Evolutionary conservation across 2,797 vertebrate genomes (phyloP).

Genomic region (Glossophaga mutica): DNA sequence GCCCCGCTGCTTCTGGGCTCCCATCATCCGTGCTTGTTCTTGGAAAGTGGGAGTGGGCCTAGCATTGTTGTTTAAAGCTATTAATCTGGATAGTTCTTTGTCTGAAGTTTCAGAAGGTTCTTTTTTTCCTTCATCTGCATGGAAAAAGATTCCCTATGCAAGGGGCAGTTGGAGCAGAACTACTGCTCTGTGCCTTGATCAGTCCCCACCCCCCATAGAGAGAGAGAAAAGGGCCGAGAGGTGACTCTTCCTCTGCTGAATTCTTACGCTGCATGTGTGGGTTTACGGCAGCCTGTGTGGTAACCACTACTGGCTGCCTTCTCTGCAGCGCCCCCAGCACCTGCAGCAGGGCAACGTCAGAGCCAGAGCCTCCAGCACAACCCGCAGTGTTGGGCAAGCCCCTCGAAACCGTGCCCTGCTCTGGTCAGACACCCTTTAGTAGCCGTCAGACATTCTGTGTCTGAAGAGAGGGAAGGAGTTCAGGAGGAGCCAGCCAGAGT

Average conservation of each 20-base stretch:
- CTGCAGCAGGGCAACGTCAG: background rate
- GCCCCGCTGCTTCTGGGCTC: background rate
- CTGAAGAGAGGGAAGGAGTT: background rate
- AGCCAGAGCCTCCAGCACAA: background rate
- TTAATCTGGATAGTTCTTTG: constrained; percentile 7
- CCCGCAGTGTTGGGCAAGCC: background rate
- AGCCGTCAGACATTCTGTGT: background rate
- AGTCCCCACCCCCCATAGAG: background rate
- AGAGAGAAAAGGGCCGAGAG: background rate
- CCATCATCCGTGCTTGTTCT: background rate
- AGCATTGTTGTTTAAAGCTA: background rate
- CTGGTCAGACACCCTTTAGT: background rate
- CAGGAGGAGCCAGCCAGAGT: background rate
- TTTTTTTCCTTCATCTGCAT: background rate
- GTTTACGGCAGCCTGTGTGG: background rate
- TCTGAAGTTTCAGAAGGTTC: background rate
- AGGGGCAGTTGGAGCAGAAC: constrained; percentile 1
- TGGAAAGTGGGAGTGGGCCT: background rate
- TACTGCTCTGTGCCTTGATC: background rate
- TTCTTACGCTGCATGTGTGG: background rate
- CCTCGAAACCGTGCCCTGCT: background rate
- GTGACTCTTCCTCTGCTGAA: background rate
- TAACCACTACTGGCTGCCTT: background rate
- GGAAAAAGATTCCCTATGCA: background rate
- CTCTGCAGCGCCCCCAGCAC: background rate